Evolutionary conservation across 2,888 invertebrate species (phyloP), one percentile per base, ranked within the genome.

Genomic region (Cremastinae sp.): DNA sequence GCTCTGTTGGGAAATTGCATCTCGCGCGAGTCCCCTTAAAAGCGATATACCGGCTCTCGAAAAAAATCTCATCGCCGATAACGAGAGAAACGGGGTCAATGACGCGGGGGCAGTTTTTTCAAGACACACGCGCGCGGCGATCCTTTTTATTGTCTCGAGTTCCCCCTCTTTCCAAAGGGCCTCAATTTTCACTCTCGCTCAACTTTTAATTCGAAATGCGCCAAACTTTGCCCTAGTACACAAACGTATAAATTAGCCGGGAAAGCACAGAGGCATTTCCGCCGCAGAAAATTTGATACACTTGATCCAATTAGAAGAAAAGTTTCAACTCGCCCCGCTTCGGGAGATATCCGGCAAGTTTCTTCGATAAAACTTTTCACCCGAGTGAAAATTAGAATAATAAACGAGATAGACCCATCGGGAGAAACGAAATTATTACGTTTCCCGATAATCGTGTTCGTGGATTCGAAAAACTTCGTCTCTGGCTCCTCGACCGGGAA

Each of bases 1-100:
- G 28, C 43, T 64, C 51, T 45, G 43, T n/a, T 45, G 61, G 16
- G 54, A 51, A 69, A 64, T 70, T 70, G 69, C 51, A 58, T 59
- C 36, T 22, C 1, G n/a, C 1, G n/a, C 38, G 45, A 36, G 14
- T 12, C 28, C 18, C 9, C 20, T 10, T 5, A 34, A 16, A 12
- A 16, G 7, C 8, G 36, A 22, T 56, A 16, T 14, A 41, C 1
- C 4, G 14, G 16, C 16, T 16, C 7, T 16, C 2, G 28, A 28
- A 2, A 28, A 28, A 28, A 28, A 28, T 28, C 28, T 43, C 43
- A 14, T 14, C 43, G 12, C 53, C 8, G 8, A 8, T 22, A 45
- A 45, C 45, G 9, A 7, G 12, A 45, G 14, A 16, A 34, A 45
- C 34, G 20, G 16, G n/a, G 9, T 20, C 47, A 28, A n/a, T n/a